Conservation (phyloP, 1,140 invertebrate genomes). For the Panonychus citri region DNA sequence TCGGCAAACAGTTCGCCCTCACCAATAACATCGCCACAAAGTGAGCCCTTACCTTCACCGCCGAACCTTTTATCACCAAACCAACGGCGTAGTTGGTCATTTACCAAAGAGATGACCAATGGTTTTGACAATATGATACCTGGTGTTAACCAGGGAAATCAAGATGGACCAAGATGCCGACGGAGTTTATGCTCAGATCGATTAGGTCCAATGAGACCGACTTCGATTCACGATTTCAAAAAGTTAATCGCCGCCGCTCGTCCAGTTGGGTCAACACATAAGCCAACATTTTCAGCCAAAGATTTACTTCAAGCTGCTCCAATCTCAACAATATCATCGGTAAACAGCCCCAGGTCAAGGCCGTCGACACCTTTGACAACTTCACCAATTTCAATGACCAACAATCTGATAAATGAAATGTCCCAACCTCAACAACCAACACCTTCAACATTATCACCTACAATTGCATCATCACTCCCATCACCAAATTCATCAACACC, state of each 20-base stretch:
- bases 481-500: background rate
- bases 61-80: background rate
- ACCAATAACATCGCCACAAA: background rate
- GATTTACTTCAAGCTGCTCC: background rate
- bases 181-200: slow-evolving; percentile 23
- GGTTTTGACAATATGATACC: background rate
- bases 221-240: slow-evolving; percentile 41
- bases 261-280: slow-evolving; percentile 25
- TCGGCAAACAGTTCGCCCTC: background rate
- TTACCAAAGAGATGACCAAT: background rate
- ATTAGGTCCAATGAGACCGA: slow-evolving; percentile 23
- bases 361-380: background rate
- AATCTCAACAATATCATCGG: background rate
- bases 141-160: too few relatives aligned
- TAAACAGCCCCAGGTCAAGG: background rate
- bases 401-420: too few relatives aligned
- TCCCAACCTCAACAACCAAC: too few relatives aligned
- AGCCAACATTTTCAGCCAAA: background rate
- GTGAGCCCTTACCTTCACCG: background rate
- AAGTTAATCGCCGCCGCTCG: slow-evolving; percentile 44
- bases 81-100: background rate
- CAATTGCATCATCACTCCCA: background rate
- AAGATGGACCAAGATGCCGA: background rate
- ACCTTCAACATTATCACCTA: background rate
- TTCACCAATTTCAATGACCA: too few relatives aligned